Evolutionary conservation across 64 coral and sea anemone species (phyloP), one percentile per base, ranked within the genome.

Genomic region (Orbicella faveolata): DNA sequence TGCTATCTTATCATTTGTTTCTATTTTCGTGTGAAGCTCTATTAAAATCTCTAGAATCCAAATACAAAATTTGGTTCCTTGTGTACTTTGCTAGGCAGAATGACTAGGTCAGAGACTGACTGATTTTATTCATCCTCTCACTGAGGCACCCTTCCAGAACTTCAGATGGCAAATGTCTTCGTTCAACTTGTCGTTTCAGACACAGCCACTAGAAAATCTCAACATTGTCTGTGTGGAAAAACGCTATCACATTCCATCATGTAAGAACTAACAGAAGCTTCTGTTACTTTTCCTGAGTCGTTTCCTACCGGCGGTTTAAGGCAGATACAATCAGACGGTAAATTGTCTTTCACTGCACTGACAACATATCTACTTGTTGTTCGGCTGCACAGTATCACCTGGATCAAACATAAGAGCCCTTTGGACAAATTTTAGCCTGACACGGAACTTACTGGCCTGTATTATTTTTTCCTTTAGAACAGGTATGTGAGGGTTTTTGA

Each of bases 351-450:
- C 2, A 74, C 72, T 74, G 6, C 55, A 59, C 55, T 59, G 55
- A 1, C 10, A 15, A 59, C 55, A 59, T 59, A 16, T 59, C 55
- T 59, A 59, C 55, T 16, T 12, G 55, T 59, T 16, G 10, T 16
- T 59, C 55, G 55, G 78, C 78, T 82, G 79, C 79, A 82, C 61
- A 82, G 35, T 82, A 57, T 82, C 79, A 82, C 63, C 30, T 15
- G 18, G 34, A 21, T 12, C 33, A 64, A 82, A 63, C 59, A 82
- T 30, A 19, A 65, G 59, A 80, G 23, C 51, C 55, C 66, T 83
- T 36, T 52, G 48, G 79, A 81, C 57, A 64, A 36, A 16, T 81
- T 81, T 81, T 21, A 85, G 21, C 10, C 52, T 85, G 82, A 85
- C 82, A 85, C 65, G 82, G 20, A 78, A 85, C n/a, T 52, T 72